Evolutionary conservation across 1,140 invertebrate genomes (phyloP), one percentile per base, ranked within the genome.

Genomic region (Drosophila orena): DNA sequence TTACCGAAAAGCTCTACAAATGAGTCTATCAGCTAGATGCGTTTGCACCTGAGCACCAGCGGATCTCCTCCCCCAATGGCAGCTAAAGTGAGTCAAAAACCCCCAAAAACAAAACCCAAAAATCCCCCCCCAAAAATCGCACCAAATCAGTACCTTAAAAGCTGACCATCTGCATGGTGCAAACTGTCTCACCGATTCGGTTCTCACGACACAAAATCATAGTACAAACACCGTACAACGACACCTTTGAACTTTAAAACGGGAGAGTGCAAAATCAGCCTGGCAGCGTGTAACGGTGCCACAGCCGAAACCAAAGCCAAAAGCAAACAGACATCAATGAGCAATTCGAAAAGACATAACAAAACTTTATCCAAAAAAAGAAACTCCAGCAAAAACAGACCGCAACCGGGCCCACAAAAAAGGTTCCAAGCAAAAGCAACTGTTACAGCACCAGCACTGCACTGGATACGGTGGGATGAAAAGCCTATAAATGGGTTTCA

Each of bases 191-290:
- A 50, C 22, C 61, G 43, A 61, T 88, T 86, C 42, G 84, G 84
- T 88, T 88, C 83, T 88, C 83, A 88, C 83, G 83, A 81, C 49
- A 50, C 77, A 73, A 46, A 73, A 42, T 53, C 37, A 15, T 37
- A 66, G 47, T 62, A 80, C 66, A 76, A 65, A 72, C 62, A 71
- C 44, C 30, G 56, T 30, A 44, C 38, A 49, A 56, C 47, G 62
- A 65, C 70, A 88, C 84, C 83, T 88, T 88, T 88, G 83, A 88
- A 88, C 83, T 88, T 88, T 88, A 88, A 89, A 83, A 77, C 79
- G 64, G 83, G 83, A 88, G 83, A 88, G 83, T 88, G 84, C 83
- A 79, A 77, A 64, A 75, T 42, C 55, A 46, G 40, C 37, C 60
- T 53, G 44, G 37, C 61, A 69, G 64, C 49, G 49, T 70, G 66